phyloP scores from a whole-genome alignment of 1,140 invertebrate genomes.

The Amyelois transitella region DNA sequence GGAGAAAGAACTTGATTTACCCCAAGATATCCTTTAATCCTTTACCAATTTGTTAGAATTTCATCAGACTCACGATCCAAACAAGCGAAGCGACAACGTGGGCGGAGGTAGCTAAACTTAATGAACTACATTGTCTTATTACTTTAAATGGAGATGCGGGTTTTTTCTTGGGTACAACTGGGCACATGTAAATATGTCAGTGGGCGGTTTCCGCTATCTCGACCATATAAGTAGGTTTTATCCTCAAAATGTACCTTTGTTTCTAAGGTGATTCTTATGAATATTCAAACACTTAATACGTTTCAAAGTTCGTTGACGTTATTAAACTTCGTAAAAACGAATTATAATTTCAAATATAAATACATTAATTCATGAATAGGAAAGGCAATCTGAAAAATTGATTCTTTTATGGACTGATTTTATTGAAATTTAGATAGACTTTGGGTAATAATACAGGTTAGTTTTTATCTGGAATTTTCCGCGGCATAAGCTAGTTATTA shows the following conservation, averaged over 20 bases:
- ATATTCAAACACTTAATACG: background rate
- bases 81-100: constrained; percentile 23
- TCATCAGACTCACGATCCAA: background rate
- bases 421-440: too few relatives aligned
- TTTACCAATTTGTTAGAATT: background rate
- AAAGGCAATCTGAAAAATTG: too few relatives aligned
- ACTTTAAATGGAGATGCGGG: constrained; percentile 49
- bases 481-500: too few relatives aligned
- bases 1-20: too few relatives aligned
- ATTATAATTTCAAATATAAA: too few relatives aligned
- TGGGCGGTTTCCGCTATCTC: constrained; percentile 48
- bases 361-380: too few relatives aligned
- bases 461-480: too few relatives aligned
- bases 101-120: constrained; percentile 46
- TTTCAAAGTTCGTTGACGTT: too few relatives aligned
- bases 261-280: background rate
- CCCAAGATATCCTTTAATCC: too few relatives aligned
- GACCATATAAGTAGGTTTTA: constrained; percentile 22
- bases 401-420: too few relatives aligned
- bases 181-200: constrained; percentile 43
- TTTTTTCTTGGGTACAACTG: constrained; percentile 37
- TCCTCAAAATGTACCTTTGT: background rate
- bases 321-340: too few relatives aligned
- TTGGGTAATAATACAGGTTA: too few relatives aligned
- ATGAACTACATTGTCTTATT: constrained; percentile 67